A percentile compares a stretch with the other conserved stretches of the same genome.
These are phyloP conservation scores for Nebria brevicollis DNA, from an alignment of 2,888 invertebrate genomes.

Conservation along the genomic window DNA sequence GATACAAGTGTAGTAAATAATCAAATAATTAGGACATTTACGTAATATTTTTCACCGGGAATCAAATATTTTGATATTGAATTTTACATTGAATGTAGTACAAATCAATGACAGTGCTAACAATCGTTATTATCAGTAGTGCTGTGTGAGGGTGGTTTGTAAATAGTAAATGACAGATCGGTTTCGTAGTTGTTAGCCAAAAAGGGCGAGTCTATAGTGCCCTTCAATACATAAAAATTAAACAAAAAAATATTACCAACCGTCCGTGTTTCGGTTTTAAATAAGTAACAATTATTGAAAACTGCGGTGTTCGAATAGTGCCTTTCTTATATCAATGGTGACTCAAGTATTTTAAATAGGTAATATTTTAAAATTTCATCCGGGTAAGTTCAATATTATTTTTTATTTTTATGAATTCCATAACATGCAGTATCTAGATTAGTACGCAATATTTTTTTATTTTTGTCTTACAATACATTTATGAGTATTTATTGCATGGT, in stretches of 20 bases:
- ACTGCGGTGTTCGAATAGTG: slow-evolving; percentile 36
- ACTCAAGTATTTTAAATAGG: slow-evolving; percentile 24
- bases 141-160: slow-evolving; percentile 21
- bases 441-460: too few species aligned
- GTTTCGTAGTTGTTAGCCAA: slow-evolving; percentile 21
- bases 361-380: slow-evolving; percentile 2
- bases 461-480: too few species aligned
- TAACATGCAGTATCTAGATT: background rate
- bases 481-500: too few species aligned
- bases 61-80: slow-evolving; percentile 46
- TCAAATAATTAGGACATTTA: slow-evolving; percentile 48
- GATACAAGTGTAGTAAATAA: slow-evolving; percentile 42
- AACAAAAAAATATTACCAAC: background rate
- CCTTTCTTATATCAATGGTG: slow-evolving; percentile 42
- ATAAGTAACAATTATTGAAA: background rate
- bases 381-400: background rate
- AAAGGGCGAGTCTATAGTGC: slow-evolving; percentile 30
- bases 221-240: slow-evolving; percentile 23
- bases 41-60: slow-evolving; percentile 46
- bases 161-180: slow-evolving; percentile 23
- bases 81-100: slow-evolving; percentile 39
- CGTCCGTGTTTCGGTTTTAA: slow-evolving; percentile 24
- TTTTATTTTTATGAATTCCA: background rate
- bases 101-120: slow-evolving; percentile 38
- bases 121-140: slow-evolving; percentile 20